Base-by-base conservation (phyloP, 2,113 vertebrate species). In the Octodon degus region DNA sequence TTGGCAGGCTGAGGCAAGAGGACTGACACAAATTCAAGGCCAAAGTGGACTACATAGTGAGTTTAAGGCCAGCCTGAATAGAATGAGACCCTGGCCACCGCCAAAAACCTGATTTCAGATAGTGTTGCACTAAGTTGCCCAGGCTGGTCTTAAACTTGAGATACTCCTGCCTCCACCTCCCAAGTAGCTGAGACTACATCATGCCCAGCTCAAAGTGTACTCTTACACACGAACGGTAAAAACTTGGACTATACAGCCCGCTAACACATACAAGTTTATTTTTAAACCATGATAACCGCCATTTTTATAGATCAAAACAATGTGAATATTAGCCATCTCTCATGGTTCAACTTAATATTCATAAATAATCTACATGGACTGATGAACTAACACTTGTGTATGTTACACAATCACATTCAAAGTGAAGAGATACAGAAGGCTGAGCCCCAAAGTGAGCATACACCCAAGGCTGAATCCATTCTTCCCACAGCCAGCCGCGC, bases 331-430 rank as follows among this genome's bases (percentile, higher is more conserved):
- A 92, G 58, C 93, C 60, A 55, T 22, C 67, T 63, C 67, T 91
- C 86, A 30, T 68, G 72, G 60, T 83, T 89, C 93, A 68, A 95
- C 83, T 76, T 70, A 89, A 17, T 10, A 86, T 91, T 87, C 74
- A 85, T 93, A 89, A 96, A 74, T 67, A 12, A 91, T 90, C 95
- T 93, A 86, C 62, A 84, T 40, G 40, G 84, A 92, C 43, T 82
- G 85, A 89, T 65, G 65, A 96, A 53, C 86, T 86, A 93, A 60
- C 68, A 90, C 72, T 65, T 90, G 87, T 17, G 14, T 30, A 25
- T 82, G 81, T 50, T 91, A 58, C n/a, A 70, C 27, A 96, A 90
- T 27, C 72, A 97, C 50, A 94, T 24, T 88, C 63, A 20, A 86
- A 93, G 47, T 43, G 37, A 84, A 62, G 58, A 77, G 43, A 65